Evolutionary conservation across 1,140 invertebrate genomes (phyloP), one percentile per base, ranked within the genome.

Genomic region (Chrysomallon squamiferum): DNA sequence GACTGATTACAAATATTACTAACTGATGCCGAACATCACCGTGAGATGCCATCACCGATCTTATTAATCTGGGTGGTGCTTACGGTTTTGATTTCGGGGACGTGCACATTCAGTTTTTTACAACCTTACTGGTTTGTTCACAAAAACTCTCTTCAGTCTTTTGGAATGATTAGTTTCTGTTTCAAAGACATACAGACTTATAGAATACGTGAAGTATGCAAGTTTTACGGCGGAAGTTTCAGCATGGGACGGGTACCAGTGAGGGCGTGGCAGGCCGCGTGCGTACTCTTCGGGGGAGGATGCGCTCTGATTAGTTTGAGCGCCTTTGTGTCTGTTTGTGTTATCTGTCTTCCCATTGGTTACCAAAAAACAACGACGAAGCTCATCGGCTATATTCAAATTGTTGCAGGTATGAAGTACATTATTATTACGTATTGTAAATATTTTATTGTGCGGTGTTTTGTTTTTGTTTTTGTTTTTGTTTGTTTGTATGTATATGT

Each of bases 91-190:
- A 78, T 82, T 22, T 73, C 76, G 4, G 73, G 61, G 20, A 71
- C 71, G 1, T 73, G 72, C 50, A 66, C 74, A 0, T 79, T 79
- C 54, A 74, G 74, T 54, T 78, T 82, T 60, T 56, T 81, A 13
- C 79, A 83, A 52, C 79, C 79, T 3, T 75, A 74, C 32, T 84
- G 82, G 81, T 70, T 84, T 33, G 49, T 84, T 3, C 65, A 76
- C 45, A 59, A 63, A n/a, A 66, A 74, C 45, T 58, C 62, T 18
- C 29, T 60, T 2, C 62, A 72, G 43, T 66, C 68, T 11, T 73
- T 79, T 38, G 80, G 80, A 18, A 68, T 78, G n/a, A 75, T 72
- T 49, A 56, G 61, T 18, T 71, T 65, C 47, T 65, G 64, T 43
- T 57, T 66, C 22, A 43, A 22, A 33, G 29, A 29, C 45, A 49